phyloP scores from a whole-genome alignment of 2,888 invertebrate species.

The Erebia ligea region DNA sequence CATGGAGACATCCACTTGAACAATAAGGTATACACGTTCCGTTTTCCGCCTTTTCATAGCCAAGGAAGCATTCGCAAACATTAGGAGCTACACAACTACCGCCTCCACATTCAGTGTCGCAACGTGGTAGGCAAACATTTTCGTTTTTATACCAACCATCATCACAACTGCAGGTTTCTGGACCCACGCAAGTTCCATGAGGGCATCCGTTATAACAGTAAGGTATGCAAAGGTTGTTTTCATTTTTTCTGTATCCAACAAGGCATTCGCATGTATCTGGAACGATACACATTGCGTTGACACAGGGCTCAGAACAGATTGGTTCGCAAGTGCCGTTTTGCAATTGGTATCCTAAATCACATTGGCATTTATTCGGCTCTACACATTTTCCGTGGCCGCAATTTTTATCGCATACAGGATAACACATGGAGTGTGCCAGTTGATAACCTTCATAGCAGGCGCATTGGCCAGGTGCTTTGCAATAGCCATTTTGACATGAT shows the following conservation, averaged over 20 bases:
- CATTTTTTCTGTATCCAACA: constrained; percentile 58
- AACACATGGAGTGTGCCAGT: constrained; percentile 32
- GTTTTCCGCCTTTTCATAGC: constrained; percentile 33
- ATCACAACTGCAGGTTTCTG: constrained; percentile 49
- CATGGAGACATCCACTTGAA: constrained; percentile 44
- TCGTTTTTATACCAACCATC: constrained; percentile 36
- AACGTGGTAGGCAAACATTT: constrained; percentile 20
- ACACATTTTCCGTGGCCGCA: constrained; percentile 51
- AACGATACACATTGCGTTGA: constrained; percentile 74
- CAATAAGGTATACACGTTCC: constrained; percentile 43
- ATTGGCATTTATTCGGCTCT: constrained; percentile 55
- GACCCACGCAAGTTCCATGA: constrained; percentile 47
- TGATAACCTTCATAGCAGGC: constrained; percentile 45
- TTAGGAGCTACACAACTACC: constrained; percentile 71
- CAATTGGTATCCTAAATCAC: constrained; percentile 51
- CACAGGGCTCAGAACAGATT: constrained; percentile 70
- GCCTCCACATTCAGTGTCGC: constrained; percentile 50
- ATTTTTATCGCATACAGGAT: constrained; percentile 40
- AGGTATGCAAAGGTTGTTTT: constrained; percentile 47
- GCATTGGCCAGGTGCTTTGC: constrained; percentile 47
- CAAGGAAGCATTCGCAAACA: constrained; percentile 65
- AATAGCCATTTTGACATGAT: constrained; percentile 51
- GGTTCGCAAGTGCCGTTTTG: constrained; percentile 51
- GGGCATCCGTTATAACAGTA: constrained; percentile 50
- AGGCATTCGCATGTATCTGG: constrained; percentile 75